A percentile compares a stretch with the other conserved stretches of the same genome.
These are phyloP conservation scores for Ptychobarbus kaznakovi DNA, from an alignment of 2,797 vertebrate species.

Conservation along the genomic window DNA sequence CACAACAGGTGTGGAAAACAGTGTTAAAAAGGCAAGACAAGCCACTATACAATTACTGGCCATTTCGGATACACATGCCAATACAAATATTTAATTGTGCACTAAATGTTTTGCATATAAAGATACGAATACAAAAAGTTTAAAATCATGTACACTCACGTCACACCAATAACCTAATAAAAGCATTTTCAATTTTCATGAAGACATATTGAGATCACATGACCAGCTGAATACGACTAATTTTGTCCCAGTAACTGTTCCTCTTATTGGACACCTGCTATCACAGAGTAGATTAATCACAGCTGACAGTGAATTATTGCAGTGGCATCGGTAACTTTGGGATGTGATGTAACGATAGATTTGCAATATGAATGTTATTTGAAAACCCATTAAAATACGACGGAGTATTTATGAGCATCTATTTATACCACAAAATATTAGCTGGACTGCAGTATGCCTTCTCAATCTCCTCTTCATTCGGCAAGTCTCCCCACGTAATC, in stretches of 20 bases:
- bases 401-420: neutral
- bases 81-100: neutral
- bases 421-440: constrained; percentile 53
- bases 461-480: constrained; percentile 84
- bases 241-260: neutral
- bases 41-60: neutral
- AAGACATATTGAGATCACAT: neutral
- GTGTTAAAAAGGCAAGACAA: neutral
- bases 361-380: neutral
- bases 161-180: neutral
- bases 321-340: neutral
- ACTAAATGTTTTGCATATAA: neutral
- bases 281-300: neutral
- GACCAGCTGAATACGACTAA: neutral
- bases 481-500: constrained; percentile 80
- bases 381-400: neutral
- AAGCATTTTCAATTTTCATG: neutral
- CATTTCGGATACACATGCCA: neutral
- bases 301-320: neutral
- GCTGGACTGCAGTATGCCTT: constrained; percentile 84
- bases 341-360: neutral
- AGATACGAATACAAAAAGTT: neutral
- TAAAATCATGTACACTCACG: neutral
- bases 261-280: neutral
- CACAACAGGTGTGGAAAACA: neutral